phyloP scores from a whole-genome alignment of 2,113 vertebrate species.

The Halcyon malimbica region DNA sequence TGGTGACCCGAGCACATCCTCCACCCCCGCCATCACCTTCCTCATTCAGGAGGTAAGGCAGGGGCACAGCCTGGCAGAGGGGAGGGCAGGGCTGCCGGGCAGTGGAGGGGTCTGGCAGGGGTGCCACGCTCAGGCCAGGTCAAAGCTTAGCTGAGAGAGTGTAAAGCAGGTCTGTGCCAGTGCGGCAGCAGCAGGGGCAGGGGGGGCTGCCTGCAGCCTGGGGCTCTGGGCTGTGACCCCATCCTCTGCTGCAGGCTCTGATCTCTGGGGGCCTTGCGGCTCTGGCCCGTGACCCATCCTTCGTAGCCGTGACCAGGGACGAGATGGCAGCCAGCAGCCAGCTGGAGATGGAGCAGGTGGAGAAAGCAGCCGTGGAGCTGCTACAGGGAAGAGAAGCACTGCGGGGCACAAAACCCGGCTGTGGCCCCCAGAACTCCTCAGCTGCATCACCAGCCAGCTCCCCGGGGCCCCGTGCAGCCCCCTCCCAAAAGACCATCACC shows the following conservation, averaged over 20 bases:
- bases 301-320: conserved; percentile 73
- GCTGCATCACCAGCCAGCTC: background rate
- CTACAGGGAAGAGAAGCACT: conserved; percentile 66
- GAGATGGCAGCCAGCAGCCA: conserved; percentile 83
- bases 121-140: rapidly evolving
- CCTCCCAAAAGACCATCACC: background rate
- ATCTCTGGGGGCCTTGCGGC: conserved; percentile 73
- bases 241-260: conserved; percentile 76
- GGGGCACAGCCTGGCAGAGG: background rate
- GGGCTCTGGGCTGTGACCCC: background rate
- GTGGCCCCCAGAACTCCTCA: background rate
- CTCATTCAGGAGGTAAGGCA: conserved; percentile 85
- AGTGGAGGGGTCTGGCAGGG: background rate
- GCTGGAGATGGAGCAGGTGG: conserved; percentile 76
- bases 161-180: background rate
- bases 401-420: background rate
- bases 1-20: background rate
- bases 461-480: background rate
- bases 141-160: background rate
- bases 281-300: conserved; percentile 76
- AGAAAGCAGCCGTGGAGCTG: conserved; percentile 75
- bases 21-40: conserved; percentile 72
- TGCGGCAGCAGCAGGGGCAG: background rate
- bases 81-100: background rate
- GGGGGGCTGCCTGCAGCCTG: background rate